Percentiles rank a stretch among this genome's conserved stretches.
Evolutionary conservation across 2,113 vertebrate genomes (phyloP).

Genomic region (Hippoglossus stenolepis): DNA sequence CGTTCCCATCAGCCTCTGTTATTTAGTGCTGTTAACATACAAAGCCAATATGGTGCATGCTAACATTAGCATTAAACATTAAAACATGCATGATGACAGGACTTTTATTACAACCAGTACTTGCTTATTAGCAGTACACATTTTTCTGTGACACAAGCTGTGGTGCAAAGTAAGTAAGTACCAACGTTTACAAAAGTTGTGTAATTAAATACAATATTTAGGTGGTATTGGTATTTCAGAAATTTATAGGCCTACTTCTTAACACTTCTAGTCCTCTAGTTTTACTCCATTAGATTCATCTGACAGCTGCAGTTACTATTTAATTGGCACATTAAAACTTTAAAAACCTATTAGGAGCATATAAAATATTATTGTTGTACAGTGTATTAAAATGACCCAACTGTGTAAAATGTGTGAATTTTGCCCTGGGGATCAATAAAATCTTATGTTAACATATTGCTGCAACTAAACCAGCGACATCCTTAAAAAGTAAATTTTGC

Average conservation of each 20-base stretch:
- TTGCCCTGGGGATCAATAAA: neutral
- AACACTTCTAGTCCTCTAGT: neutral
- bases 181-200: neutral
- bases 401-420: neutral
- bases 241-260: neutral
- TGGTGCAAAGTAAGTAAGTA: neutral
- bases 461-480: neutral
- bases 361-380: neutral
- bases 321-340: neutral
- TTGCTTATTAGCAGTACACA: neutral
- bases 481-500: constrained; percentile 10
- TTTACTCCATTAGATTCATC: neutral
- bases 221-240: neutral
- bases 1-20: too few species aligned
- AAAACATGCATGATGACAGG: too few species aligned
- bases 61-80: too few species aligned
- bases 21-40: too few species aligned
- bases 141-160: neutral
- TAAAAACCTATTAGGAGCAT: neutral
- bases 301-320: neutral
- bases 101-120: too few species aligned
- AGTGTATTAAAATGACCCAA: neutral
- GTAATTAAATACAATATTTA: neutral
- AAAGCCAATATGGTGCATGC: too few species aligned
- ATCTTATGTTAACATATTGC: neutral